Evolutionary conservation across 2,797 vertebrate species (phyloP).

Genomic region (Sebastes alutus): DNA sequence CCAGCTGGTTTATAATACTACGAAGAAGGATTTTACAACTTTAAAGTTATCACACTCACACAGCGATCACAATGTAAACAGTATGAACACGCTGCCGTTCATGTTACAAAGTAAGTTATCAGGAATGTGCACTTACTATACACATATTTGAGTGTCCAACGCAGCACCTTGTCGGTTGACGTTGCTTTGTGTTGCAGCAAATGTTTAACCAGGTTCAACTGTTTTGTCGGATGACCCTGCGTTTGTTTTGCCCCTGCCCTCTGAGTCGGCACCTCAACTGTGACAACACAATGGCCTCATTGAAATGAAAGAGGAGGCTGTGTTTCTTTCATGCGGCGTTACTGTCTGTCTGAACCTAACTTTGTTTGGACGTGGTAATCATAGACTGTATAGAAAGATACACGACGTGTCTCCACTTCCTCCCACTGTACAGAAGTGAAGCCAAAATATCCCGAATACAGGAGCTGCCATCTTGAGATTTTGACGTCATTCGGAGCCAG

Average conservation of each 20-base stretch:
- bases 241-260: neutral
- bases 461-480: too few species aligned
- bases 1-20: neutral
- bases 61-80: neutral
- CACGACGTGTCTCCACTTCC: too few species aligned
- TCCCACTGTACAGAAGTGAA: too few species aligned
- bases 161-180: neutral
- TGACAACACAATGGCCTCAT: neutral
- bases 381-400: too few species aligned
- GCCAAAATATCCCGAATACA: too few species aligned
- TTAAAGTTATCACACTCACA: neutral
- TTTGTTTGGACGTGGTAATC: neutral
- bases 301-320: neutral
- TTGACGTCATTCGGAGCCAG: too few species aligned
- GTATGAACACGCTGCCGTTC: neutral
- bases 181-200: neutral
- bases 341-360: neutral
- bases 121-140: neutral
- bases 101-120: neutral
- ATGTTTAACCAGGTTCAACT: neutral
- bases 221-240: neutral
- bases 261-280: neutral
- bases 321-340: neutral
- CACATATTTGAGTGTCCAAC: neutral
- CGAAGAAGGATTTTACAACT: neutral